These are phyloP conservation scores for Drosophila fungiperda DNA, from an alignment of 2,888 invertebrate genomes.

Conservation along the genomic window DNA sequence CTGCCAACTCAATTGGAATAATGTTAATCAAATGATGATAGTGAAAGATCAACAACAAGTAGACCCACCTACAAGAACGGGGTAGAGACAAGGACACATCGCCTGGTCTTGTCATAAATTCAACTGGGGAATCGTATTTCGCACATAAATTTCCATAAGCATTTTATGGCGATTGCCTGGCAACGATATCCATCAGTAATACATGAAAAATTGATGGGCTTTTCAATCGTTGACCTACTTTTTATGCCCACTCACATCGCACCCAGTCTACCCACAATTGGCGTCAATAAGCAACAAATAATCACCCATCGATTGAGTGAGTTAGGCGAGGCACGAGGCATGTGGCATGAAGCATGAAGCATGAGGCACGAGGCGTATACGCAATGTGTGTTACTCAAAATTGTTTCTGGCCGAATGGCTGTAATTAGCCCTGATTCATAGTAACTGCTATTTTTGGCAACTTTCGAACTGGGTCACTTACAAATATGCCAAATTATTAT, in stretches of 20 bases:
- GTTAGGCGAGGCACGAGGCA: slow-evolving; percentile 4
- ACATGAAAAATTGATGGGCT: slow-evolving; percentile 56
- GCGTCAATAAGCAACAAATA: slow-evolving; percentile 38
- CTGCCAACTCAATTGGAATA: slow-evolving; percentile 61
- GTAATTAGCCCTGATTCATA: slow-evolving; percentile 53
- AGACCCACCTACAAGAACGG: not conserved
- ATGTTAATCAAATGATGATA: slow-evolving; percentile 64
- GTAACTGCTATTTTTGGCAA: slow-evolving; percentile 40
- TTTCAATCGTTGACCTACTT: slow-evolving; percentile 75
- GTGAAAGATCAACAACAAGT: not conserved
- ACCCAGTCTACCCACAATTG: not conserved
- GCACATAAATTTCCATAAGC: slow-evolving; percentile 52
- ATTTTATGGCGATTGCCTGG: slow-evolving; percentile 48
- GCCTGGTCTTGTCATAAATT: slow-evolving; percentile 51
- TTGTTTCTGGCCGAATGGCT: slow-evolving; percentile 9
- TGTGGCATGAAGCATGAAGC: too few relatives aligned
- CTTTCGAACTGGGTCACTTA: slow-evolving; percentile 49
- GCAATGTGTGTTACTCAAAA: slow-evolving; percentile 8
- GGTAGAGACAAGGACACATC: slow-evolving; percentile 13
- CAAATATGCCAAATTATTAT: slow-evolving; percentile 6
- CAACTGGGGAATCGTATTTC: slow-evolving; percentile 40
- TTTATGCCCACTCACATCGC: slow-evolving; percentile 11
- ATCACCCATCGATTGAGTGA: slow-evolving; percentile 28
- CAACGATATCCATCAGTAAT: slow-evolving; percentile 51
- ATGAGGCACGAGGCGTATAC: slow-evolving; percentile 32